phyloP scores from a whole-genome alignment of 2,888 invertebrate genomes.

The Tromatobia lineatoria region DNA sequence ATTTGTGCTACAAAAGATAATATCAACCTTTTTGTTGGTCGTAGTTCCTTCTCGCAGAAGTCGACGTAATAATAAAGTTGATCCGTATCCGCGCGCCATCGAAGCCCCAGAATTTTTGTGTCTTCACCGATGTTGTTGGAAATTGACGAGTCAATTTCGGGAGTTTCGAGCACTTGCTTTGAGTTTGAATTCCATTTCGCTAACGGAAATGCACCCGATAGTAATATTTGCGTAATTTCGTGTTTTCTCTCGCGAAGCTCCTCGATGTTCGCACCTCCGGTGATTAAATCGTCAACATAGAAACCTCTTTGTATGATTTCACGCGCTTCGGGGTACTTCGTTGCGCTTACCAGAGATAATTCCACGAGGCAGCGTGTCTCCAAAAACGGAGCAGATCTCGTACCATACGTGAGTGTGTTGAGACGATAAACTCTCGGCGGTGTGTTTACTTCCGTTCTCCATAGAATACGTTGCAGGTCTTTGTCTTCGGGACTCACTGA shows the following conservation, averaged over 20 bases:
- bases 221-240: constrained; percentile 69
- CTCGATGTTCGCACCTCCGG: constrained; percentile 64
- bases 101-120: constrained; percentile 40
- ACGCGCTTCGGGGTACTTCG: constrained; percentile 48
- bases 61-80: constrained; percentile 36
- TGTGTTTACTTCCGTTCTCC: constrained; percentile 40
- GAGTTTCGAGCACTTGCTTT: constrained; percentile 24
- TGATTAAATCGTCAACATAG: constrained; percentile 69
- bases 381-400: constrained; percentile 54
- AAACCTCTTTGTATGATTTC: constrained; percentile 57
- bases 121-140: constrained; percentile 29
- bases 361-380: constrained; percentile 58
- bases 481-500: constrained; percentile 38
- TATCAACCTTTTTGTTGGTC: constrained; percentile 46
- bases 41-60: background rate
- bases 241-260: constrained; percentile 60
- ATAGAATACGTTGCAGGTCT: constrained; percentile 61
- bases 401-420: constrained; percentile 63
- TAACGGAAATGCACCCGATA: constrained; percentile 74
- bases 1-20: constrained; percentile 68
- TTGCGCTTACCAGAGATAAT: constrained; percentile 55
- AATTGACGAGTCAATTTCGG: background rate
- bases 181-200: constrained; percentile 73
- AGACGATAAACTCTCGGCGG: constrained; percentile 22
- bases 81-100: constrained; percentile 27